Conservation (phyloP, 2,888 invertebrate species). For the Pollenia labialis region DNA sequence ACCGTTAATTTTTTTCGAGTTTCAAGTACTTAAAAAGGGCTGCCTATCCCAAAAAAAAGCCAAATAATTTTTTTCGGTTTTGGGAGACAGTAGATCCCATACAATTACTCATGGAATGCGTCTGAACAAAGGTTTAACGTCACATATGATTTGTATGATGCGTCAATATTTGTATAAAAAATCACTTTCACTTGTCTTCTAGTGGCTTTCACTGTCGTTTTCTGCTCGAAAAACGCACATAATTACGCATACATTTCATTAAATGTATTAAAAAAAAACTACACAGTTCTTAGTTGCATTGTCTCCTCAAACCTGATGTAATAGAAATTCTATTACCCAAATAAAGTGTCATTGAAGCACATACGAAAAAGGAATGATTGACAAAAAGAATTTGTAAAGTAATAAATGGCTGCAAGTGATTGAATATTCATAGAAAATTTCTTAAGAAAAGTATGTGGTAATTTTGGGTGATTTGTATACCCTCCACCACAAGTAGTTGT, state of each 20-base stretch:
- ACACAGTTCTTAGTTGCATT: not conserved
- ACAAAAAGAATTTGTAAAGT: conserved; percentile 5
- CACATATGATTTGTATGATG: too few species aligned
- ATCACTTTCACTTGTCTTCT: too few species aligned
- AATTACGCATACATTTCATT: conserved; percentile 58
- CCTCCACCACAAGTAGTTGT: too few species aligned
- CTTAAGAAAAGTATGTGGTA: not conserved
- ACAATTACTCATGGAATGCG: too few species aligned
- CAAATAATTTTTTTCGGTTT: too few species aligned
- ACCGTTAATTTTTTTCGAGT: too few species aligned
- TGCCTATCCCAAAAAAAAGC: too few species aligned
- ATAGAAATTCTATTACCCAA: conserved; percentile 62
- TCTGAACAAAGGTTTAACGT: too few species aligned
- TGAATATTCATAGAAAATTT: not conserved
- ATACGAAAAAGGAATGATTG: not conserved
- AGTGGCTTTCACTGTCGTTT: too few species aligned
- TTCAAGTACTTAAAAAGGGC: too few species aligned
- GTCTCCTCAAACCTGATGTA: conserved; percentile 57
- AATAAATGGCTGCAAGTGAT: conserved; percentile 11
- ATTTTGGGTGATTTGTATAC: conserved; percentile 20
- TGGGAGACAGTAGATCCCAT: too few species aligned
- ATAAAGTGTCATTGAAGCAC: conserved; percentile 39
- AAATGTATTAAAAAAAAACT: conserved; percentile 6
- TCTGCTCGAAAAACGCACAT: not conserved
- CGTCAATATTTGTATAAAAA: too few species aligned